These are phyloP conservation scores for Drosophila takahashii DNA, from an alignment of 1,140 invertebrate genomes.

Conservation along the genomic window DNA sequence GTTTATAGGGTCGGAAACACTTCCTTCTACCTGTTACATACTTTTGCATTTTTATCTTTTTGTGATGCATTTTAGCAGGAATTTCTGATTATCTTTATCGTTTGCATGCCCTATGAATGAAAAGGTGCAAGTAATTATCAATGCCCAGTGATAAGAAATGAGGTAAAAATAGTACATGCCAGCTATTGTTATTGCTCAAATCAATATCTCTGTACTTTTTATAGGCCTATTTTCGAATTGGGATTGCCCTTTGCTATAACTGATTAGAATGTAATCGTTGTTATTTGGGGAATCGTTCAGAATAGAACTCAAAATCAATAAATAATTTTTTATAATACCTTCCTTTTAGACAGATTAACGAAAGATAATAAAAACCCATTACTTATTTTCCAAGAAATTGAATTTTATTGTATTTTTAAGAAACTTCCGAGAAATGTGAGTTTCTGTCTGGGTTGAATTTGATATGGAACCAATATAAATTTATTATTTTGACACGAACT, in stretches of 20 bases:
- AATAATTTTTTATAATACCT: not conserved
- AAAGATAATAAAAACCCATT: not conserved
- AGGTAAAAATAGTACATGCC: too few species aligned
- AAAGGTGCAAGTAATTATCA: not conserved
- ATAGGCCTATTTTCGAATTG: not conserved
- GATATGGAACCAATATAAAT: conserved; percentile 36
- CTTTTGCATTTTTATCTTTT: not conserved
- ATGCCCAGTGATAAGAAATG: not conserved
- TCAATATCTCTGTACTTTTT: not conserved
- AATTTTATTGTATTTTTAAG: not conserved
- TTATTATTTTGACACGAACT: conserved; percentile 15
- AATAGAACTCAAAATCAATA: not conserved
- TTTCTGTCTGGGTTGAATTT: not conserved
- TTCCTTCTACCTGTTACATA: too few species aligned
- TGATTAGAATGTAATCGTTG: not conserved
- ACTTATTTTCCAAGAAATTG: not conserved
- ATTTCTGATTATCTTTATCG: not conserved
- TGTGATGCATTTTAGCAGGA: not conserved
- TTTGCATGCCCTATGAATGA: not conserved
- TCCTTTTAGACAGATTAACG: not conserved
- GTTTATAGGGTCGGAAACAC: too few species aligned
- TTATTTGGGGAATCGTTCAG: not conserved
- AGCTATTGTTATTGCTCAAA: not conserved
- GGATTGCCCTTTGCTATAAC: not conserved
- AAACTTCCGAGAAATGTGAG: not conserved